A percentile compares a stretch with the other conserved stretches of the same genome.
These are phyloP conservation scores for Papilio aristodemus DNA, from an alignment of 1,140 invertebrate species.

Conservation along the genomic window DNA sequence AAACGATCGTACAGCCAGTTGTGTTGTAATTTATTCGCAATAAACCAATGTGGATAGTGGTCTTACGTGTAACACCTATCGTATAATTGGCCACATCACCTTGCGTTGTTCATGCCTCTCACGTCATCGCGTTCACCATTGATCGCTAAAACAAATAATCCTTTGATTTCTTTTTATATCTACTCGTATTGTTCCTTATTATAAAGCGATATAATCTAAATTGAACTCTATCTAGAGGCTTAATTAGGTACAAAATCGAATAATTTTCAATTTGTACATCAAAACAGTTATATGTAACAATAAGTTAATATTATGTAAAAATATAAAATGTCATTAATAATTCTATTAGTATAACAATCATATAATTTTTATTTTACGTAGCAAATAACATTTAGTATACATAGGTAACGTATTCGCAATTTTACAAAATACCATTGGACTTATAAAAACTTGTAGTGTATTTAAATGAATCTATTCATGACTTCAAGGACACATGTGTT, in stretches of 20 bases:
- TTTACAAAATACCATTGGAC: neutral
- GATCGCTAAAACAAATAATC: constrained; percentile 60
- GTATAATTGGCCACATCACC: constrained; percentile 56
- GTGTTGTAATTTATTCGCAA: constrained; percentile 27
- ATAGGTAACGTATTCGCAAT: neutral
- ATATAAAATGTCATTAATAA: neutral
- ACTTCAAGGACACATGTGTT: constrained; percentile 13
- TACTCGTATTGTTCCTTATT: constrained; percentile 33
- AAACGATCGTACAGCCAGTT: constrained; percentile 17
- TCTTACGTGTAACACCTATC: constrained; percentile 41
- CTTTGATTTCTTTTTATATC: constrained; percentile 43
- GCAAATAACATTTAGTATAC: neutral
- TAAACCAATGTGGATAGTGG: constrained; percentile 5
- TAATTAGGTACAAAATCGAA: constrained; percentile 6
- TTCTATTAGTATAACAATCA: neutral
- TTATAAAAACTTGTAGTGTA: constrained; percentile 19
- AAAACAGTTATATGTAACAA: neutral
- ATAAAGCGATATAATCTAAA: neutral
- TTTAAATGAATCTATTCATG: constrained; percentile 18
- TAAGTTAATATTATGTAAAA: neutral
- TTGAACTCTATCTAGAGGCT: neutral
- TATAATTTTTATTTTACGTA: neutral
- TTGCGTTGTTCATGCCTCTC: constrained; percentile 46
- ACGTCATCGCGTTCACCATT: constrained; percentile 58
- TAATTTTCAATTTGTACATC: neutral